Evolutionary conservation across 2,113 vertebrate species (phyloP), one percentile per base, ranked within the genome.

Genomic region (Pterocles burchelli): DNA sequence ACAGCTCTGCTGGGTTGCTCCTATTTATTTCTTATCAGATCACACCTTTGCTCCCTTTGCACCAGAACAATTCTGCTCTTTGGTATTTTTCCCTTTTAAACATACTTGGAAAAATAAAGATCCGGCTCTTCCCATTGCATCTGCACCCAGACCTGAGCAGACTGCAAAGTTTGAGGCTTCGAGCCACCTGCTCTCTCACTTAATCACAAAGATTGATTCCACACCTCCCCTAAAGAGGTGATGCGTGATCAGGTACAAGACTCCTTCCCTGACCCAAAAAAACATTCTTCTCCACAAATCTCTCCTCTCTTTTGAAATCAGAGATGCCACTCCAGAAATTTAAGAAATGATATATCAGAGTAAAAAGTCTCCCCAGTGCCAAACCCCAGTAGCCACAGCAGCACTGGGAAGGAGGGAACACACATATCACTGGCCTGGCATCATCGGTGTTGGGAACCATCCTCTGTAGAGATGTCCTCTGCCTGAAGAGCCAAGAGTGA

Each of bases 61-160:
- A 51, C 28, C 49, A 24, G 38, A 62, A 38, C 13, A 46, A 10
- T 77, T 83, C 61, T 86, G 75, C n/a, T 55, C 22, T 70, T 88
- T 11, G 29, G 9, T 51, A 6, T 26, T 63, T 89, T 48, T 43
- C 22, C 26, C 51, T 62, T 77, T 38, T 80, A 67, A 51, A 34
- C 13, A 20, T 6, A 43, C 43, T 51, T 3, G 1, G 67, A 65
- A 29, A 80, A 92, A 67, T 25, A 74, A 90, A 90, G 36, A 26
- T 38, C 72, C 83, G 77, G 68, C 46, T 95, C 61, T 95, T 80
- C 51, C 55, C 82, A 6, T 58, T 18, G 22, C 73, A 41, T 51
- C 88, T 76, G 90, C 92, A 90, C 88, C 72, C 65, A 33, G 88
- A 76, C 71, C 96, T 88, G 85, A 94, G 94, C 90, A 83, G 86